These are phyloP conservation scores for Volucella inflata DNA, from an alignment of 2,888 invertebrate genomes.

Conservation along the genomic window DNA sequence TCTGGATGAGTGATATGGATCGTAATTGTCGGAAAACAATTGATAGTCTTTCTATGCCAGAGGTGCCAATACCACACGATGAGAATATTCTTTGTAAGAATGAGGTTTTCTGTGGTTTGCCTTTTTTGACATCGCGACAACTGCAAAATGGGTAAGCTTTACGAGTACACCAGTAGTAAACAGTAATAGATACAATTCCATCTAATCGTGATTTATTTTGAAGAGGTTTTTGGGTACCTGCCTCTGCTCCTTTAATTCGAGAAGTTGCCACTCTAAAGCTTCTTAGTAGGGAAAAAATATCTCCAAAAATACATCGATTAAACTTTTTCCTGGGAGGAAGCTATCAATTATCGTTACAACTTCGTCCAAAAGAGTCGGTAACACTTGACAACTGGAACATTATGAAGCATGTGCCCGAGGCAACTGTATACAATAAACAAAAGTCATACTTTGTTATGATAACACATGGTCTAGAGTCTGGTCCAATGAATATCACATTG, in stretches of 20 bases:
- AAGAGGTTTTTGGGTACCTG: constrained; percentile 80
- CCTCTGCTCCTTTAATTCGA: constrained; percentile 78
- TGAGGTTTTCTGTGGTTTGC: constrained; percentile 80
- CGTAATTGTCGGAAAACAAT: constrained; percentile 80
- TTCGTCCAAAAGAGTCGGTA: constrained; percentile 78
- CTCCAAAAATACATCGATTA: constrained; percentile 74
- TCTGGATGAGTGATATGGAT: constrained; percentile 80
- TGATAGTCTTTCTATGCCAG: constrained; percentile 80
- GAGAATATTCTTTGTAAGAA: constrained; percentile 79
- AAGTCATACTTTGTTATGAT: constrained; percentile 79
- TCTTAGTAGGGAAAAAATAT: constrained; percentile 68
- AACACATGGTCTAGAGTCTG: constrained; percentile 79
- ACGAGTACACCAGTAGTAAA: neutral
- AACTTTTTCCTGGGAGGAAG: constrained; percentile 78
- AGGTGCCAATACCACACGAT: constrained; percentile 78
- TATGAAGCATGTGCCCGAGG: constrained; percentile 77
- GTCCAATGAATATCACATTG: constrained; percentile 78
- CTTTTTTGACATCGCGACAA: constrained; percentile 78
- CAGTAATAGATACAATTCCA: too few relatives aligned
- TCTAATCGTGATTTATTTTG: constrained; percentile 10
- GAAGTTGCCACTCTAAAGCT: constrained; percentile 77
- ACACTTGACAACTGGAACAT: constrained; percentile 78
- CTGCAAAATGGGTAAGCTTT: constrained; percentile 77
- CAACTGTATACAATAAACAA: constrained; percentile 77
- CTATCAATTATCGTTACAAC: constrained; percentile 78